Percentiles rank a stretch among this genome's conserved stretches.
These are phyloP conservation scores for Merluccius polli DNA, from an alignment of 2,797 vertebrate genomes.

Conservation along the genomic window DNA sequence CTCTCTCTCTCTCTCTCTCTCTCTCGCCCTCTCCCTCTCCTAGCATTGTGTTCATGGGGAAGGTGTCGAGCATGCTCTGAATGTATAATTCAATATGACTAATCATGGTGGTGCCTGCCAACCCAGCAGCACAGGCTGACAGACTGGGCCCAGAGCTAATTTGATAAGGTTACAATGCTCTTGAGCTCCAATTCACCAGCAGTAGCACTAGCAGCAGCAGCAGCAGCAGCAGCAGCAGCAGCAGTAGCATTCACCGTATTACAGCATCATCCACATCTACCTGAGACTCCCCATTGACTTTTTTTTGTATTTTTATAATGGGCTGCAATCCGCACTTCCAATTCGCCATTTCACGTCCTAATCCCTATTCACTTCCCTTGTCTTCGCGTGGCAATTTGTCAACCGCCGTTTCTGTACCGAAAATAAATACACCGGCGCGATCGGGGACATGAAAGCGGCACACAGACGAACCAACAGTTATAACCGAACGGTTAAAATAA, in stretches of 20 bases:
- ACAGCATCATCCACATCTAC: conserved; percentile 39
- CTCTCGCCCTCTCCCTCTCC: conserved; percentile 2
- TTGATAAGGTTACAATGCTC: conserved; percentile 75
- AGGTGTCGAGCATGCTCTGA: conserved; percentile 69
- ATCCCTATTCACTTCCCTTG: conserved; percentile 56
- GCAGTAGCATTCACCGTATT: background rate
- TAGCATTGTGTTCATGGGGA: conserved; percentile 63
- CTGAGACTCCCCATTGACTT: conserved; percentile 45
- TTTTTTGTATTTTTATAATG: conserved; percentile 9
- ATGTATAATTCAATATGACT: conserved; percentile 82
- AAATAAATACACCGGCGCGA: conserved; percentile 36
- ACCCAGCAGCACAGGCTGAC: conserved; percentile 67
- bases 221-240: conserved; percentile 14
- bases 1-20: background rate
- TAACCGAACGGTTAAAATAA: conserved; percentile 38
- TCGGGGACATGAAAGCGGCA: conserved; percentile 33
- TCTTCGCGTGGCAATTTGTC: conserved; percentile 31
- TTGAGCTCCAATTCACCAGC: conserved; percentile 54
- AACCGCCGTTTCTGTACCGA: conserved; percentile 31
- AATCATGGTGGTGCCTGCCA: conserved; percentile 76
- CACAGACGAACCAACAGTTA: conserved; percentile 34
- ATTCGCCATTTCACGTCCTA: conserved; percentile 36
- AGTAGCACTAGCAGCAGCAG: conserved; percentile 18
- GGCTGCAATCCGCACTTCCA: conserved; percentile 41
- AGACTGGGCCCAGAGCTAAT: conserved; percentile 74